phyloP scores from a whole-genome alignment of 2,113 vertebrate species.

The Phoenicopterus ruber region DNA sequence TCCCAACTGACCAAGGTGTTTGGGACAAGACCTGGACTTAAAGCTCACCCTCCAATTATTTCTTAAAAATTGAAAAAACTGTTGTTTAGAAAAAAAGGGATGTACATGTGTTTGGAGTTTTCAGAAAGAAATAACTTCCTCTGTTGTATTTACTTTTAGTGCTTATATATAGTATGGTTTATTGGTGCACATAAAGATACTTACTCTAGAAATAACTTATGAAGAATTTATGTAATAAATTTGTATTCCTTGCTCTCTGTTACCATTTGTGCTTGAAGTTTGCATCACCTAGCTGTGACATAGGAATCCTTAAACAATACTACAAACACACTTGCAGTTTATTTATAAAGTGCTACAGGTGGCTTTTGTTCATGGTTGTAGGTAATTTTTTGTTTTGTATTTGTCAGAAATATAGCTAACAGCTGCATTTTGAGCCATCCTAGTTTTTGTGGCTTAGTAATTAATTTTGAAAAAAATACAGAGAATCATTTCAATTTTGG shows the following conservation, averaged over 20 bases:
- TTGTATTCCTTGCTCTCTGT: not conserved
- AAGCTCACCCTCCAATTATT: not conserved
- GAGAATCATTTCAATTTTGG: not conserved
- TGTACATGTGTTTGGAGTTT: not conserved
- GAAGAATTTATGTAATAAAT: not conserved
- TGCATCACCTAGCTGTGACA: not conserved
- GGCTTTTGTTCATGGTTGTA: not conserved
- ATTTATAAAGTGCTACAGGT: not conserved
- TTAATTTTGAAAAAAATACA: not conserved
- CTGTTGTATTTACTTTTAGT: not conserved
- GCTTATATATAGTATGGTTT: not conserved
- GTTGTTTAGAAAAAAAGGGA: not conserved
- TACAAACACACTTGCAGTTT: not conserved
- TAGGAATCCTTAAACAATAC: not conserved
- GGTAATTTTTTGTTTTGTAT: not conserved
- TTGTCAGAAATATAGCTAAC: not conserved
- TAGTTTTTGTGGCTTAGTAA: not conserved
- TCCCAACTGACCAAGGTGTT: not conserved
- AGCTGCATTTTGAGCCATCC: not conserved
- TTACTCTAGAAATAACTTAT: not conserved
- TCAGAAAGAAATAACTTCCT: not conserved
- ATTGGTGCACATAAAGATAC: accelerated
- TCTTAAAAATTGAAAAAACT: not conserved
- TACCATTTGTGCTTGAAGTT: not conserved
- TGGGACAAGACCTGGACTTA: not conserved